Evolutionary conservation across 2,888 invertebrate genomes (phyloP).

Genomic region (Lissonota sp.): DNA sequence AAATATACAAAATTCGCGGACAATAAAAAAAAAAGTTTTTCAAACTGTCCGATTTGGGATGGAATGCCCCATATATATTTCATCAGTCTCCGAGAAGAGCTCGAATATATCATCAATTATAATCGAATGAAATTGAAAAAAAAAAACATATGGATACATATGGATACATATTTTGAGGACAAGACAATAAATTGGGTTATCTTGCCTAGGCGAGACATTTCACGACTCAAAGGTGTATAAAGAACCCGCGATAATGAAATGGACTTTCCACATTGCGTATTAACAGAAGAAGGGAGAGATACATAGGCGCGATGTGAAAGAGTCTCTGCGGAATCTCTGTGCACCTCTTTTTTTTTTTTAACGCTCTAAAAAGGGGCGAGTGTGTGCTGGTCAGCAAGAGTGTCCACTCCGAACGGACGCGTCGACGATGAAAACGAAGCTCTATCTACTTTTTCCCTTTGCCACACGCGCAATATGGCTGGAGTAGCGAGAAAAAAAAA

Average conservation of each 20-base stretch:
- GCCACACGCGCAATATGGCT: slow-evolving; percentile 28
- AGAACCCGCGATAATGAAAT: background rate
- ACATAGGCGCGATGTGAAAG: slow-evolving; percentile 19
- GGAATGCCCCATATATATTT: slow-evolving; percentile 39
- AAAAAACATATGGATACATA: background rate
- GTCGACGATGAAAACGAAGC: slow-evolving; percentile 28
- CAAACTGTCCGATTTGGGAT: too few species aligned
- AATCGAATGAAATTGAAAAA: slow-evolving; percentile 10
- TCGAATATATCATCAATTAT: slow-evolving; percentile 2
- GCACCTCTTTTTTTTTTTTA: slow-evolving; percentile 18
- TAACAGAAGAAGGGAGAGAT: background rate
- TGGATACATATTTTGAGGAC: background rate
- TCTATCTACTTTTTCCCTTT: slow-evolving; percentile 33
- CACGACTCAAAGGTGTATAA: background rate
- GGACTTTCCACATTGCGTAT: background rate
- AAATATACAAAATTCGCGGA: too few species aligned
- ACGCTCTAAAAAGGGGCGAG: too few species aligned
- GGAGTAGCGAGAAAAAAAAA: slow-evolving; percentile 26
- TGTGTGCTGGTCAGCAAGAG: slow-evolving; percentile 40
- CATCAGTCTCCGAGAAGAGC: slow-evolving; percentile 1
- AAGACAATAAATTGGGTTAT: background rate
- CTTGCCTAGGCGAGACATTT: background rate
- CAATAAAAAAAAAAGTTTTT: too few species aligned
- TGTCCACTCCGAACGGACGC: slow-evolving; percentile 43
- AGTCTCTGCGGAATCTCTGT: slow-evolving; percentile 26